Percentiles rank a stretch among this genome's conserved stretches.
Evolutionary conservation across 2,797 vertebrate species (phyloP).

Genomic region (Alosa sapidissima): DNA sequence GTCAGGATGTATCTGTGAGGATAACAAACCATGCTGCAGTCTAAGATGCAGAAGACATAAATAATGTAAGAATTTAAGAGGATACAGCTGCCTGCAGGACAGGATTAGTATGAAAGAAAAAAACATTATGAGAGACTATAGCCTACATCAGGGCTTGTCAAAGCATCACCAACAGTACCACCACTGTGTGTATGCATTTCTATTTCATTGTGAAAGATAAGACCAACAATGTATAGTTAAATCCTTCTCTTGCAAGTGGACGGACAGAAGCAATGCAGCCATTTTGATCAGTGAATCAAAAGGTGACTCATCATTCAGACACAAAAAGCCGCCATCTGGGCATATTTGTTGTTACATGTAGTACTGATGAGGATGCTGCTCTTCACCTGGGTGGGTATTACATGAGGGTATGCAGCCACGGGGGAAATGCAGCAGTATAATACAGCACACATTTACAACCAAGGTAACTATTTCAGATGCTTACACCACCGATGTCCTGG

Average conservation of each 20-base stretch:
- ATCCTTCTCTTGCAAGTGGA: background rate
- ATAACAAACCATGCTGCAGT: background rate
- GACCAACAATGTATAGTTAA: background rate
- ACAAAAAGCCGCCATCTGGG: constrained; percentile 72
- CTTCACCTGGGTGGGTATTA: background rate
- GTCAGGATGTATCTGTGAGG: background rate
- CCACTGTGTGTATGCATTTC: background rate
- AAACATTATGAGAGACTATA: background rate
- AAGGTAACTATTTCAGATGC: background rate
- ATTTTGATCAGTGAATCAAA: constrained; percentile 41
- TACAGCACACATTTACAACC: background rate
- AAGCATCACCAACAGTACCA: background rate
- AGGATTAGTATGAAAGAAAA: background rate
- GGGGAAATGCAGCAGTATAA: background rate
- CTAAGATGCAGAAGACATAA: background rate
- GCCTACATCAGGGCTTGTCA: background rate
- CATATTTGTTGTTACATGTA: constrained; percentile 68
- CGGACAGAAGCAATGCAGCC: background rate
- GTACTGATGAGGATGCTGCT: constrained; percentile 64
- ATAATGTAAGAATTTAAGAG: background rate
- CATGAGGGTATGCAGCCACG: background rate
- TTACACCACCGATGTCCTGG: background rate
- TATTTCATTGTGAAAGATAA: background rate
- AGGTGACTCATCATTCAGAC: constrained; percentile 60
- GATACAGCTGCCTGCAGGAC: background rate